Evolutionary conservation across 2,888 invertebrate genomes (phyloP).

Genomic region (Euspilapteryx auroguttella): DNA sequence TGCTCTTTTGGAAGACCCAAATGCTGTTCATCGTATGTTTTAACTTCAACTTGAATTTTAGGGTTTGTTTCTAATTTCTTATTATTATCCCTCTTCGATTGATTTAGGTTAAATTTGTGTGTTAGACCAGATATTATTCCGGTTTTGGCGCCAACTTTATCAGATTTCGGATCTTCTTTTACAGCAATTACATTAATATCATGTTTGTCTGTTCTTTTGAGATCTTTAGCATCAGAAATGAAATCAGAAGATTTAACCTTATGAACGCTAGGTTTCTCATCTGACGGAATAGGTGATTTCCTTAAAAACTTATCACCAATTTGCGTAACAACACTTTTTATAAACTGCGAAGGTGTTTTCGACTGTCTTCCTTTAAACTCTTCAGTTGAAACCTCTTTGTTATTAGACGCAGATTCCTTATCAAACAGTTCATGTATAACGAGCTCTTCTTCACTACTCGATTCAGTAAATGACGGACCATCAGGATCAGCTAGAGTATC

Average conservation of each 20-base stretch:
- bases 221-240: slow-evolving; percentile 23
- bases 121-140: slow-evolving; percentile 36
- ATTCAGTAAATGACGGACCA: slow-evolving; percentile 39
- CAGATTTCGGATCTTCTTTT: slow-evolving; percentile 12
- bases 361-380: slow-evolving; percentile 14
- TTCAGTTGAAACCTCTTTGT: slow-evolving; percentile 1
- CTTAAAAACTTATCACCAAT: slow-evolving; percentile 24
- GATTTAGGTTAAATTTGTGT: slow-evolving; percentile 36
- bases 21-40: slow-evolving; percentile 39
- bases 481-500: slow-evolving; percentile 43
- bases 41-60: slow-evolving; percentile 42
- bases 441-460: slow-evolving; percentile 41
- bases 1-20: slow-evolving; percentile 35
- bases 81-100: slow-evolving; percentile 31
- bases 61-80: slow-evolving; percentile 15
- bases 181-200: slow-evolving; percentile 6
- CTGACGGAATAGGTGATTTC: slow-evolving; percentile 14
- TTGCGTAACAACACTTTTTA: slow-evolving; percentile 23
- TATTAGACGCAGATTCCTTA: slow-evolving; percentile 8
- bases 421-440: slow-evolving; percentile 22
- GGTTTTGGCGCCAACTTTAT: slow-evolving; percentile 19
- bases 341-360: slow-evolving; percentile 25
- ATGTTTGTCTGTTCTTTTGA: slow-evolving; percentile 19
- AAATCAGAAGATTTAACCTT: slow-evolving; percentile 33
- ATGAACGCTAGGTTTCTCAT: slow-evolving; percentile 32